Conservation (phyloP, 2,113 vertebrate species). For the Tragelaphus scriptus region DNA sequence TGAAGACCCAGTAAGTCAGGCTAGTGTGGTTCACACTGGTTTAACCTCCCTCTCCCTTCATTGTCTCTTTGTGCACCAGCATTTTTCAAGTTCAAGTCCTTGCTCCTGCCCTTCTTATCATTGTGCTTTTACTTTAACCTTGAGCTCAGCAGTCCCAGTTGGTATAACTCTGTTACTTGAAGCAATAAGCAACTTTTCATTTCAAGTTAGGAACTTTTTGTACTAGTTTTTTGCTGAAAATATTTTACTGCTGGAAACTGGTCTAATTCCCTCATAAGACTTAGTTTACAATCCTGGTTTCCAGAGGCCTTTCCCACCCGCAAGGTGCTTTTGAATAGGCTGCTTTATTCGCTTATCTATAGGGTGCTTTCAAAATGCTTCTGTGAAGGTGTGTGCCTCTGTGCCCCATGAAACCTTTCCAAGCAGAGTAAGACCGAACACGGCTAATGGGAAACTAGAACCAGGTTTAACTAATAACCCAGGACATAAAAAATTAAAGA, state of each 20-base stretch:
- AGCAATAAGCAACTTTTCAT: conserved; percentile 23
- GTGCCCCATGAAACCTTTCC: background rate
- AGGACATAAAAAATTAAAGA: conserved; percentile 1
- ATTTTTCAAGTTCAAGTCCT: background rate
- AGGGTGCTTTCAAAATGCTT: background rate
- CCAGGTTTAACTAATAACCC: background rate
- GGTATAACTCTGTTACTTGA: background rate
- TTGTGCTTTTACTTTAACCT: conserved; percentile 28
- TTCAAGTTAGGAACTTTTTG: background rate
- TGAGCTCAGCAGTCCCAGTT: background rate
- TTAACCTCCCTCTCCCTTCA: background rate
- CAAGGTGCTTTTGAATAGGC: background rate
- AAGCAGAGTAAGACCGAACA: background rate
- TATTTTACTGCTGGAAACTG: background rate
- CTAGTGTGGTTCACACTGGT: background rate
- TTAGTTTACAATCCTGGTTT: background rate
- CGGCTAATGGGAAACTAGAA: background rate
- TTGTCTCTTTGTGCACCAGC: background rate
- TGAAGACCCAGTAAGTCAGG: background rate
- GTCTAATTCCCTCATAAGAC: background rate
- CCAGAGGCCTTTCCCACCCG: background rate
- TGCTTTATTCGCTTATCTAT: background rate
- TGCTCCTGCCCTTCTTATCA: background rate
- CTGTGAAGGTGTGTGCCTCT: background rate
- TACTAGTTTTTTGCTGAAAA: conserved; percentile 2